These are phyloP conservation scores for Lerema accius DNA, from an alignment of 1,140 invertebrate genomes.

Conservation along the genomic window DNA sequence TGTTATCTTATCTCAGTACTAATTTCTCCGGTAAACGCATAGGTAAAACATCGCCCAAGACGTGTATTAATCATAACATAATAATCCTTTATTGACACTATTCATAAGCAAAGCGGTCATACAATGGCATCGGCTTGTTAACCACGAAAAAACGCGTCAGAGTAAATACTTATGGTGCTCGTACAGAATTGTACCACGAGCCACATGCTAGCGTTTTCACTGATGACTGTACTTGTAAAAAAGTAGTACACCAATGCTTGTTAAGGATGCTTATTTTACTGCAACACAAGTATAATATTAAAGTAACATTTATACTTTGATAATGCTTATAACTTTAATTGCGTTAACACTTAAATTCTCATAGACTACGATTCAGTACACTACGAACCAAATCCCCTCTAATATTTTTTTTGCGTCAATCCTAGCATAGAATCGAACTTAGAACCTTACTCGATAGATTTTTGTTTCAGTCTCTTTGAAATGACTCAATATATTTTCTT, in stretches of 20 bases:
- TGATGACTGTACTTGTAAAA: conserved; percentile 17
- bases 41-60: conserved; percentile 33
- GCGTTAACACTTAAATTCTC: no score
- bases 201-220: conserved; percentile 47
- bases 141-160: conserved; percentile 75
- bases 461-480: no score
- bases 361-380: no score
- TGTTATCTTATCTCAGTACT: conserved; percentile 21
- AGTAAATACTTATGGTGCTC: conserved; percentile 62
- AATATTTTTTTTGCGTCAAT: no score
- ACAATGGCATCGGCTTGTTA: conserved; percentile 75
- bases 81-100: conserved; percentile 74
- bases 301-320: no score
- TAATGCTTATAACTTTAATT: no score
- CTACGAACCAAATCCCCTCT: no score
- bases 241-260: conserved; percentile 39
- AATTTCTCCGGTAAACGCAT: conserved; percentile 24
- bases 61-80: conserved; percentile 62
- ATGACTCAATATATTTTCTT: no score
- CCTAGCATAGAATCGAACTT: no score
- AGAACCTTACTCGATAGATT: no score
- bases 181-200: conserved; percentile 53
- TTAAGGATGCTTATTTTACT: conserved; percentile 31
- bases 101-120: conserved; percentile 63
- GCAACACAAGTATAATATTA: no score